Conservation (phyloP, 2,113 vertebrate species). For the Artemisiospiza belli region DNA sequence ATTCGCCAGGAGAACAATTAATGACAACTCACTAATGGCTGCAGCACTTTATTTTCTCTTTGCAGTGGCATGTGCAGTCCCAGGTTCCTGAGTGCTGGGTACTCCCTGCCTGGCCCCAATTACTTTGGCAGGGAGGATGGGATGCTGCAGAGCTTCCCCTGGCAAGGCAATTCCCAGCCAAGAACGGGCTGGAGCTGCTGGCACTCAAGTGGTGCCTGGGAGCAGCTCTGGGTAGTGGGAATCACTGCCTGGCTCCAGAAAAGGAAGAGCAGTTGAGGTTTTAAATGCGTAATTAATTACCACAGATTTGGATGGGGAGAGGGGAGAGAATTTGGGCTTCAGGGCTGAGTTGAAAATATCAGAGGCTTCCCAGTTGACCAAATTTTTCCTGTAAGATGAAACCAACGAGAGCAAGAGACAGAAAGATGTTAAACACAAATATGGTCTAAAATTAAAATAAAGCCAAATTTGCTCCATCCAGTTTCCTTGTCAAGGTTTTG, state of each 20-base stretch:
- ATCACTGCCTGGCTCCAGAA: constrained; percentile 2
- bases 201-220: not conserved
- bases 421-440: not conserved
- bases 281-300: constrained; percentile 59
- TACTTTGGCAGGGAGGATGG: constrained; percentile 32
- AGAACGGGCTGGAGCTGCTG: constrained; percentile 14
- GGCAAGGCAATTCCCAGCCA: constrained; percentile 24
- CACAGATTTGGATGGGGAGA: not conserved
- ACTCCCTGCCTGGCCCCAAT: constrained; percentile 38
- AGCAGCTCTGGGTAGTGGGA: not conserved
- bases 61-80: not conserved
- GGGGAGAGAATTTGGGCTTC: not conserved
- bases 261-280: constrained; percentile 20
- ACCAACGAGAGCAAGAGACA: not conserved
- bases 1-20: constrained; percentile 57
- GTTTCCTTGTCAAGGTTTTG: not conserved
- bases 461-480: not conserved
- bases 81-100: not conserved
- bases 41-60: not conserved
- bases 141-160: not conserved
- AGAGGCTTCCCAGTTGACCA: not conserved
- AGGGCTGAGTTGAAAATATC: not conserved
- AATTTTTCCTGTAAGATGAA: not conserved
- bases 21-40: constrained; percentile 4
- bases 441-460: not conserved